These are phyloP conservation scores for Spongia lamella DNA, from an alignment of 37 sponge, comb jelly and placozoan genomes.

Conservation along the genomic window DNA sequence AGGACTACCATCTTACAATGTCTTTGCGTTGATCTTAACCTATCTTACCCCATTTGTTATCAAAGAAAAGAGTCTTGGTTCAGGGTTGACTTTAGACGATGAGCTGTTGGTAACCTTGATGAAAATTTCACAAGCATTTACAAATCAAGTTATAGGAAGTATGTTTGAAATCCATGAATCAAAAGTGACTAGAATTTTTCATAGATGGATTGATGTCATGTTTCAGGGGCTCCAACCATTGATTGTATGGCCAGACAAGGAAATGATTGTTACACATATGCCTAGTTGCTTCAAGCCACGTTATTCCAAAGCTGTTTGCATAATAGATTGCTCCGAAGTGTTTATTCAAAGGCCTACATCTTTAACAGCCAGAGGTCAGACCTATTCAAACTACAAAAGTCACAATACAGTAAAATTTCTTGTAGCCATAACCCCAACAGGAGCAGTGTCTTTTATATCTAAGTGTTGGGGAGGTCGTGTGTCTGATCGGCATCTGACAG, in stretches of 20 bases:
- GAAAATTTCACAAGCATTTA: background rate
- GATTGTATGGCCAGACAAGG: conserved; percentile 15
- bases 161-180: background rate
- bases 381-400: conserved; percentile 33
- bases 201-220: conserved; percentile 24
- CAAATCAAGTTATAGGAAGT: conserved; percentile 2
- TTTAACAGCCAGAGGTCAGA: conserved; percentile 5
- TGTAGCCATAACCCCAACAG: conserved; percentile 30
- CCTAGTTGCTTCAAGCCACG: too few relatives aligned
- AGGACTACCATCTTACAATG: conserved; percentile 11
- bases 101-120: conserved; percentile 7
- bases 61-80: too few relatives aligned
- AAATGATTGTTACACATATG: conserved; percentile 2
- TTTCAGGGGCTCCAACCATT: background rate
- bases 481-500: background rate
- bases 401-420: conserved; percentile 49
- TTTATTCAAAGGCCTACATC: conserved; percentile 28
- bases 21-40: background rate
- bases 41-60: background rate
- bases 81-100: background rate
- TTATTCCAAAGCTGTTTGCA: conserved; percentile 8
- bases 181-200: conserved; percentile 2
- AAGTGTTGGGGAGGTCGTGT: background rate
- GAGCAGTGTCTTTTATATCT: conserved; percentile 29
- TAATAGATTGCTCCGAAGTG: conserved; percentile 38